Evolutionary conservation across 2,888 invertebrate genomes (phyloP), one percentile per base, ranked within the genome.

Genomic region (Hyposoter dolosus): DNA sequence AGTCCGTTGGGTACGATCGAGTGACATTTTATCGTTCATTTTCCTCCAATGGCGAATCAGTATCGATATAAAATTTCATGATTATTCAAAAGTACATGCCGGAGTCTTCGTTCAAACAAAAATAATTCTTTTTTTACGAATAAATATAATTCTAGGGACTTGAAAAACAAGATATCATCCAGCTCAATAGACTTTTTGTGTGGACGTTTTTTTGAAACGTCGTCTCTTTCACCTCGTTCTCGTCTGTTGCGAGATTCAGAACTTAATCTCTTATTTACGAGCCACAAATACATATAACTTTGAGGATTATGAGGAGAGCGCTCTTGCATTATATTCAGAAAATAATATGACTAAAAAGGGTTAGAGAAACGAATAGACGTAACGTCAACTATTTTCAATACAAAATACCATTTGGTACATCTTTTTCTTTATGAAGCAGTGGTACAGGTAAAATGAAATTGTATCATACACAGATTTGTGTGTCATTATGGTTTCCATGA

Each of bases 181-280:
- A 23, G 45, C 68, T 68, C 23, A 40, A 56, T 71, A 63, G 65
- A 19, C 53, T 75, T 84, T 56, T 71, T 28, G 28, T 28, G 28
- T 2, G 28, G 9, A 23, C 32, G 3, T 75, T 45, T 75, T 75
- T 75, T 60, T 43, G 43, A 32, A n/a, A 43, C n/a, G 15, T 60
- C 43, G 35, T 79, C 65, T 32, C 53, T 65, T 72, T 56, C 32
- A 65, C 76, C 72, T n/a, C 63, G 19, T 47, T 47, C 43, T 69
- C 40, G 47, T 40, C 47, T 45, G 40, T 15, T 60, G 45, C 76
- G 35, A 69, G 53, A 69, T 76, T 63, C 80, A 47, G n/a, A 50
- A 65, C 65, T 81, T 56, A 84, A 84, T 84, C 84, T 72, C 76
- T 84, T 84, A 86, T 74, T 86, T 86, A 86, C 63, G 43, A 79